These are phyloP conservation scores for Megaceryle torquata DNA, from an alignment of 2,113 vertebrate genomes.

Conservation along the genomic window DNA sequence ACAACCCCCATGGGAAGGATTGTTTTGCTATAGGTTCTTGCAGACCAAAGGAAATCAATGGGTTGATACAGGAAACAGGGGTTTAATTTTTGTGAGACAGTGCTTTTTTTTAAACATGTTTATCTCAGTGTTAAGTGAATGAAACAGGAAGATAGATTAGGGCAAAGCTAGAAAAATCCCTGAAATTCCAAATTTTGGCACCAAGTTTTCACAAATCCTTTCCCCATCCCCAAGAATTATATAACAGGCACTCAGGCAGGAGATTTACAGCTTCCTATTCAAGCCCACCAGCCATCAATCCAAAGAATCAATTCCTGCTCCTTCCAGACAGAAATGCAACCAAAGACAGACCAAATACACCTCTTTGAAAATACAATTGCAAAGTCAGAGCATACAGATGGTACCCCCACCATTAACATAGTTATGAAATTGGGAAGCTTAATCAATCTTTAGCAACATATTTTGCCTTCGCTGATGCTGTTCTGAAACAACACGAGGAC, in stretches of 20 bases:
- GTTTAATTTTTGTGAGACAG: background rate
- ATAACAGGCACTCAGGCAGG: background rate
- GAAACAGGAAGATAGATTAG: background rate
- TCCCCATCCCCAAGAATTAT: background rate
- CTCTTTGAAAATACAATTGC: background rate
- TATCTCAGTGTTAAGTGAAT: background rate
- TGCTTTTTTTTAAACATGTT: background rate
- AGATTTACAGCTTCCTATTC: constrained; percentile 5
- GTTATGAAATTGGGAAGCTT: background rate
- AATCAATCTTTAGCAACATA: background rate
- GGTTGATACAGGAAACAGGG: background rate
- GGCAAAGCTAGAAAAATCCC: background rate
- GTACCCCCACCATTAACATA: background rate
- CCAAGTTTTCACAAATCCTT: background rate
- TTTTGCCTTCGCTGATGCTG: background rate
- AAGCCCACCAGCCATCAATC: constrained; percentile 4
- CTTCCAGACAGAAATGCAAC: background rate
- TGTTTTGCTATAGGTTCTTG: background rate
- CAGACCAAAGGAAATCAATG: background rate
- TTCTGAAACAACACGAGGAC: constrained; percentile 19
- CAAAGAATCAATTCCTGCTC: constrained; percentile 21
- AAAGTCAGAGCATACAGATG: background rate
- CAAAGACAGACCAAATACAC: background rate
- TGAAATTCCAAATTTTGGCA: background rate
- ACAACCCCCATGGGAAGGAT: background rate